A percentile compares a stretch with the other conserved stretches of the same genome.
Evolutionary conservation across 2,797 vertebrate species (phyloP).

Genomic region (Parotocinclus haroldoi): DNA sequence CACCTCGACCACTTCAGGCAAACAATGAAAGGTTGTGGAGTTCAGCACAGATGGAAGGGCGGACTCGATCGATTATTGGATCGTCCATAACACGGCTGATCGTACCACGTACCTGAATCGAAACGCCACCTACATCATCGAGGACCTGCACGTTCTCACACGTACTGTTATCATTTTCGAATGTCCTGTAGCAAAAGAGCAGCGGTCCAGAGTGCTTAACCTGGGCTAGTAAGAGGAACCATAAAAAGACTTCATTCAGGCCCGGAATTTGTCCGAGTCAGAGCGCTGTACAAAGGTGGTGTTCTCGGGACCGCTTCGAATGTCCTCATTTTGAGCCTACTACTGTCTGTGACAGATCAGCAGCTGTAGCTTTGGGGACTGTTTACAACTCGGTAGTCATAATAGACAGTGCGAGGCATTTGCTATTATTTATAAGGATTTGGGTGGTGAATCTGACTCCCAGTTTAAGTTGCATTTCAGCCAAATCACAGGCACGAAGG

Average conservation of each 20-base stretch:
- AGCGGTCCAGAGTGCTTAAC: constrained; percentile 42
- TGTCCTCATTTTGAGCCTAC: constrained; percentile 41
- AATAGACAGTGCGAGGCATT: background rate
- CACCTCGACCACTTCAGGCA: constrained; percentile 8
- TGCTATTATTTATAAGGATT: background rate
- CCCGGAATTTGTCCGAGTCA: constrained; percentile 25
- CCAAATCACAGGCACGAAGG: no score
- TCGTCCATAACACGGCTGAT: no score
- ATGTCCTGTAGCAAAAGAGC: constrained; percentile 44
- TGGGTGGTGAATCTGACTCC: background rate
- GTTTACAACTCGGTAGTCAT: background rate
- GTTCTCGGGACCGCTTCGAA: constrained; percentile 44
- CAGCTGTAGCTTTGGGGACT: constrained; percentile 24
- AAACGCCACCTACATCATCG: background rate
- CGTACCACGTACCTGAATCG: no score
- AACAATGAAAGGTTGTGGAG: constrained; percentile 21
- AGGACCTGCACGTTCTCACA: constrained; percentile 9
- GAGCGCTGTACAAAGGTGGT: constrained; percentile 37
- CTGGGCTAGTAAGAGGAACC: constrained; percentile 47
- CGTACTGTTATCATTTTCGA: constrained; percentile 48
- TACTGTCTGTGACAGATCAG: constrained; percentile 23
- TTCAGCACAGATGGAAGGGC: background rate
- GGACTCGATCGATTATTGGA: background rate
- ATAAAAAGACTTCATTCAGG: constrained; percentile 53
- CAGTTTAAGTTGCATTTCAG: no score